These are phyloP conservation scores for Matsumyia berberina DNA, from an alignment of 2,888 invertebrate genomes.

Conservation along the genomic window DNA sequence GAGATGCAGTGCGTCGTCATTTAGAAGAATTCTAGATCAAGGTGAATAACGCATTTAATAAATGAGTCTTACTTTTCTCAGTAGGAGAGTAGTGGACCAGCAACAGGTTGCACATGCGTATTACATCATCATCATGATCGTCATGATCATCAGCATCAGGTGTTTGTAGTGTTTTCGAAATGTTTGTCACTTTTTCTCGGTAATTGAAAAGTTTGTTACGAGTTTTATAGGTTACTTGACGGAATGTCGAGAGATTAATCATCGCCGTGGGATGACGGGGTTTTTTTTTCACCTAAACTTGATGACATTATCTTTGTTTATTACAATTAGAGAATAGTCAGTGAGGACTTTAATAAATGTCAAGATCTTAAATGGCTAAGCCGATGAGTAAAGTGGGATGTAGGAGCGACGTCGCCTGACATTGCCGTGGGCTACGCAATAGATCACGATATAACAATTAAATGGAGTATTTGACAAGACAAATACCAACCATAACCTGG, in stretches of 20 bases:
- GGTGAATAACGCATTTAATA: slow-evolving; percentile 74
- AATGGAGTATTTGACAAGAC: too few relatives aligned
- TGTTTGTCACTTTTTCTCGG: slow-evolving; percentile 46
- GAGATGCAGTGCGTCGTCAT: slow-evolving; percentile 61
- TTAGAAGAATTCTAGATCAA: slow-evolving; percentile 75
- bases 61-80: slow-evolving; percentile 49
- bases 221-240: slow-evolving; percentile 51
- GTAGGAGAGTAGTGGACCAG: slow-evolving; percentile 37
- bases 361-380: background rate
- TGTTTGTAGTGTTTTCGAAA: slow-evolving; percentile 28
- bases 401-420: too few relatives aligned
- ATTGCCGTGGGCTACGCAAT: too few relatives aligned
- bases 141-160: slow-evolving; percentile 43
- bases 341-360: background rate
- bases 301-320: slow-evolving; percentile 34
- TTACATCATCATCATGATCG: slow-evolving; percentile 70
- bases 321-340: background rate
- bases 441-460: too few relatives aligned
- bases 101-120: slow-evolving; percentile 65
- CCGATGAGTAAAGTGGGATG: background rate
- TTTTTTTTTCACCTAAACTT: background rate
- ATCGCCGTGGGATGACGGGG: slow-evolving; percentile 39
- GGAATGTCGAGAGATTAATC: slow-evolving; percentile 53
- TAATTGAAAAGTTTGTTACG: slow-evolving; percentile 47
- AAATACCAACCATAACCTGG: too few relatives aligned